A percentile compares a stretch with the other conserved stretches of the same genome.
Conservation (phyloP, 2,888 invertebrate genomes). For the Tetanocera ferruginea region DNA sequence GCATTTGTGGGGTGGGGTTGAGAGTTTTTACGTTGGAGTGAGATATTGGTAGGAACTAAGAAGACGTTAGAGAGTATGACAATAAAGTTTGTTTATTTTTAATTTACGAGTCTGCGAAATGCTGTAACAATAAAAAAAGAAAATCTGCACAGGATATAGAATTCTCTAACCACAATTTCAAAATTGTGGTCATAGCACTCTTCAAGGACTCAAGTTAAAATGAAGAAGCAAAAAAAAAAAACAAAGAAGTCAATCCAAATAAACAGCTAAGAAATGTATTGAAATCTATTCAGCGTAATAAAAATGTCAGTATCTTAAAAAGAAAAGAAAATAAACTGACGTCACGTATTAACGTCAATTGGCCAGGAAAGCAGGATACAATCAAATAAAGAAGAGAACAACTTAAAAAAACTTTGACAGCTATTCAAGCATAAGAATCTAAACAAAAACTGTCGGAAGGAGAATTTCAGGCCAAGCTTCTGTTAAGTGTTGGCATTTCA, state of each 20-base stretch:
- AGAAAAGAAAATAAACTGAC: conserved; percentile 41
- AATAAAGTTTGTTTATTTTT: conserved; percentile 56
- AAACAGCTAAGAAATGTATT: conserved; percentile 19
- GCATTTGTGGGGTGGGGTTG: not conserved
- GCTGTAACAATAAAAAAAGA: conserved; percentile 10
- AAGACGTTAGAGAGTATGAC: conserved; percentile 40
- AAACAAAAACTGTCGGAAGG: conserved; percentile 31
- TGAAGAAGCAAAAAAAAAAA: not conserved
- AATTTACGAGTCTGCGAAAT: conserved; percentile 49
- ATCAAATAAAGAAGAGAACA: conserved; percentile 25
- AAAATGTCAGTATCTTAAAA: conserved; percentile 50
- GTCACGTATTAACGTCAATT: conserved; percentile 65
- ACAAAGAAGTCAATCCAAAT: conserved; percentile 8
- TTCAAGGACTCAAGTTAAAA: not conserved
- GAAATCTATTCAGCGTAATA: conserved; percentile 49
- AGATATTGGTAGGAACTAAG: conserved; percentile 6
- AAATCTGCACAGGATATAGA: conserved; percentile 6
- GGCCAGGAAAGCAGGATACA: conserved; percentile 53
- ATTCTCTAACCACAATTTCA: not conserved
- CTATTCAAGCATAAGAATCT: conserved; percentile 62
- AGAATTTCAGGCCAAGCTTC: conserved; percentile 39
- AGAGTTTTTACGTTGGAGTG: not conserved
- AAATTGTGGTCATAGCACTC: conserved; percentile 13
- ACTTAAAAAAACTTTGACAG: conserved; percentile 58
- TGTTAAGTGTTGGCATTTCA: conserved; percentile 10